Evolutionary conservation across 2,797 vertebrate genomes (phyloP).

Genomic region (Cetoscarus ocellatus): DNA sequence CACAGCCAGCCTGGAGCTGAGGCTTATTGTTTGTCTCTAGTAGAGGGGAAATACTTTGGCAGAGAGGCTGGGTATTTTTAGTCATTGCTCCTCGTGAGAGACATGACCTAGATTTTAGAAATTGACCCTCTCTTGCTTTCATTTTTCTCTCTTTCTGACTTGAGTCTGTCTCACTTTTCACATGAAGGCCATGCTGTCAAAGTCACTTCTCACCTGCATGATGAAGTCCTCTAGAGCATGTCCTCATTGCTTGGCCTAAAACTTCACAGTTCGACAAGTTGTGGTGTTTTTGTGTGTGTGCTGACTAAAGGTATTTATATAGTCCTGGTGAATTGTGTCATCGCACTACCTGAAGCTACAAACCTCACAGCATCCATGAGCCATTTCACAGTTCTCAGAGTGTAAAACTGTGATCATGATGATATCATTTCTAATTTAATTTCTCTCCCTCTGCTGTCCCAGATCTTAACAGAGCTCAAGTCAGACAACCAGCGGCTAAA

Average conservation of each 20-base stretch:
- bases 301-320: conserved; percentile 3
- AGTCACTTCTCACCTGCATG: conserved; percentile 70
- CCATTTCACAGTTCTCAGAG: neutral
- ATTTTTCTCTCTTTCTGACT: conserved; percentile 42
- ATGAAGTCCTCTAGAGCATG: conserved; percentile 57
- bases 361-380: conserved; percentile 12
- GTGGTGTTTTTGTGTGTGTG: neutral
- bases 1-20: conserved; percentile 20
- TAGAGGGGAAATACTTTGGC: conserved; percentile 68
- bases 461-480: conserved; percentile 96
- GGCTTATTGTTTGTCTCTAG: conserved; percentile 63
- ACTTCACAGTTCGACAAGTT: conserved; percentile 12
- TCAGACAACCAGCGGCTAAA: conserved; percentile 98
- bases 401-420: conserved; percentile 2
- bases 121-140: conserved; percentile 56
- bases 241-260: conserved; percentile 33
- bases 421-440: conserved; percentile 31
- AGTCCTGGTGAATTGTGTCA: conserved; percentile 12
- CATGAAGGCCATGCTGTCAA: conserved; percentile 28
- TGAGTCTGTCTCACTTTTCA: conserved; percentile 52
- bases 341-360: conserved; percentile 1
- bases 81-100: conserved; percentile 62
- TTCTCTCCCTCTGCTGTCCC: conserved; percentile 35
- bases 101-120: conserved; percentile 71
- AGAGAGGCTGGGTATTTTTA: conserved; percentile 73